Conservation (phyloP, 30 jellyfish, hydroid and myxozoan genomes). For the Cassiopea andromeda region DNA sequence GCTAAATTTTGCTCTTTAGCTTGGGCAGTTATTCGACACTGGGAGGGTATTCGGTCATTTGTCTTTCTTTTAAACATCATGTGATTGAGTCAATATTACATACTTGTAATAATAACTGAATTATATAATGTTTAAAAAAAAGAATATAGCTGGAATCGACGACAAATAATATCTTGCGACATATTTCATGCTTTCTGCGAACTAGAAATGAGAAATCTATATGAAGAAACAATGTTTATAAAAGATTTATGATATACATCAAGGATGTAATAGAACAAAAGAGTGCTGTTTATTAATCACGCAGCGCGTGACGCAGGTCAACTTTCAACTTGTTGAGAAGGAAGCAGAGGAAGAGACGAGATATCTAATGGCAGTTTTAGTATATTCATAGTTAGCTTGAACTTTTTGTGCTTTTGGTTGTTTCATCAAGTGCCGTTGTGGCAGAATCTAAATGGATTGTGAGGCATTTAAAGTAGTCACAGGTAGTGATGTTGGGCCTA, state of each 20-base stretch:
- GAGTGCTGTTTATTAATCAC: background rate
- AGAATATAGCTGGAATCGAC: too few relatives aligned
- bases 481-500: background rate
- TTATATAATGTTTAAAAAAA: too few relatives aligned
- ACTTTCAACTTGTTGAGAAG: background rate
- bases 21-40: too few relatives aligned
- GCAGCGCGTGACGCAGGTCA: background rate
- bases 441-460: background rate
- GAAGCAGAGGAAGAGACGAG: background rate
- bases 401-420: background rate
- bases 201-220: too few relatives aligned
- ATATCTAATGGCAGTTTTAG: background rate
- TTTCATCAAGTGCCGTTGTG: background rate
- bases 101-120: too few relatives aligned
- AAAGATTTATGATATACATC: background rate
- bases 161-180: background rate
- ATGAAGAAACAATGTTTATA: background rate
- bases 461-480: background rate
- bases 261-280: background rate
- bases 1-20: too few relatives aligned
- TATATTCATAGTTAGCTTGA: background rate
- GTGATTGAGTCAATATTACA: too few relatives aligned
- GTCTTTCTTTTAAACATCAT: too few relatives aligned
- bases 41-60: too few relatives aligned
- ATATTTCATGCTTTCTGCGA: too few relatives aligned